Base-by-base conservation (phyloP, 2,888 invertebrate species). In the Sarcophaga rosellei region DNA sequence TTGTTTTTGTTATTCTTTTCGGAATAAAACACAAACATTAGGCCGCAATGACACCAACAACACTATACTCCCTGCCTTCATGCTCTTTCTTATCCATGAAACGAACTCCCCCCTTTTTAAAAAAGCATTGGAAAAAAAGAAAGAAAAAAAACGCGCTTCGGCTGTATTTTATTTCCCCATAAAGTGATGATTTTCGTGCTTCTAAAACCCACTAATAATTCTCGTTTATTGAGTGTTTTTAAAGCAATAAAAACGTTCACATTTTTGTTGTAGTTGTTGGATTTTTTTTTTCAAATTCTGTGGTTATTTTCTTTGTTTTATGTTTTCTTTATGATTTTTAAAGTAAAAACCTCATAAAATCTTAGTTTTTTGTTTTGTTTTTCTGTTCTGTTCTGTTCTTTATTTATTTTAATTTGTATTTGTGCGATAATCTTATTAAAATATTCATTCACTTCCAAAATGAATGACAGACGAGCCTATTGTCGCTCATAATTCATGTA, bases 161-260 rank as follows among this genome's bases (percentile, higher is more conserved):
- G 12, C 15, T 69, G 53, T 21, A 69, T 45, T 74, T 47, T 61
- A 61, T 69, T 81, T 62, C 62, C 65, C 76, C 63, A 76, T 61
- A 45, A 82, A 77, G 25, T 53, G 5, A 70, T 57, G 63, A 47
- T 69, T 74, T 44, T 57, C n/a, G 57, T 15, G 57, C 62, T 69
- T 25, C 35, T 62, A 79, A 75, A 75, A 76, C 35, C 61, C 61
- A 59, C 72, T 25, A 78, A 78, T 73, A 78, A 77, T 83, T 77
- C 61, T 53, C 47, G 62, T 61, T 83, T 83, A 83, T 83, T 78
- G 53, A 73, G 77, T 83, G 83, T 77, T 83, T 83, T 73, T 59
- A 66, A 73, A 73, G 73, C 70, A 59, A 83, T 83, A 83, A 83
- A 82, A 82, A 59, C 47, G 59, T 70, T 65, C 68, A 35, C 23